These are phyloP conservation scores for Pteropus alecto DNA, from an alignment of 2,113 vertebrate species.

Conservation along the genomic window DNA sequence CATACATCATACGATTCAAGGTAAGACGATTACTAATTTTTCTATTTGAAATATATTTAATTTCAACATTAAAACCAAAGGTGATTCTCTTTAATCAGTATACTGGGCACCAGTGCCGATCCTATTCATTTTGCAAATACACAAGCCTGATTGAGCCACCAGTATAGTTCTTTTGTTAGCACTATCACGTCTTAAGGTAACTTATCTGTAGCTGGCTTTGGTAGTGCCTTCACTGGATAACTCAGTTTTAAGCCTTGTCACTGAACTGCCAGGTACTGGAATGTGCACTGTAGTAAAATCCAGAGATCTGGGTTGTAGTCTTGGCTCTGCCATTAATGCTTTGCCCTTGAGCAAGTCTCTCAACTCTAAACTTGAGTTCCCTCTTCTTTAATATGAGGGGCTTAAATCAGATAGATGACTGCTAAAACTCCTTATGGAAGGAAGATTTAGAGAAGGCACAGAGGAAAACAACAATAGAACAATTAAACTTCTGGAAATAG, in stretches of 20 bases:
- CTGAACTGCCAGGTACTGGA: background rate
- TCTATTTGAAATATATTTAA: slow-evolving; percentile 8
- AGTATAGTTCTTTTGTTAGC: background rate
- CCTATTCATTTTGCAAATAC: slow-evolving; percentile 37
- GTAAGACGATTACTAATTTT: slow-evolving; percentile 74
- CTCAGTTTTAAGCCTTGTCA: background rate
- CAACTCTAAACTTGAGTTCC: background rate
- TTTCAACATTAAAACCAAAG: background rate
- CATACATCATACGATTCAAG: slow-evolving; percentile 97
- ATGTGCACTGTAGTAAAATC: background rate
- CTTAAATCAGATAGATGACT: background rate
- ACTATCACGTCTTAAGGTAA: background rate
- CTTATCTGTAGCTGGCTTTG: background rate
- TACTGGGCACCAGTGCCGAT: background rate
- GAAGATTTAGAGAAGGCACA: slow-evolving; percentile 1
- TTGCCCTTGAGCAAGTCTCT: background rate
- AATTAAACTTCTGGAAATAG: background rate
- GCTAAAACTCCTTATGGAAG: background rate
- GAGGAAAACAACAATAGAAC: background rate
- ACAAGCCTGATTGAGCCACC: background rate
- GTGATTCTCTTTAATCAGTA: slow-evolving; percentile 1
- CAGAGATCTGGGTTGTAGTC: background rate
- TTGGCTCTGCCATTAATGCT: background rate
- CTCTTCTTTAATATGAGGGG: background rate
- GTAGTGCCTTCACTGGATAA: background rate